phyloP scores from a whole-genome alignment of 2,797 vertebrate genomes.

The Sebastes oblongus region DNA sequence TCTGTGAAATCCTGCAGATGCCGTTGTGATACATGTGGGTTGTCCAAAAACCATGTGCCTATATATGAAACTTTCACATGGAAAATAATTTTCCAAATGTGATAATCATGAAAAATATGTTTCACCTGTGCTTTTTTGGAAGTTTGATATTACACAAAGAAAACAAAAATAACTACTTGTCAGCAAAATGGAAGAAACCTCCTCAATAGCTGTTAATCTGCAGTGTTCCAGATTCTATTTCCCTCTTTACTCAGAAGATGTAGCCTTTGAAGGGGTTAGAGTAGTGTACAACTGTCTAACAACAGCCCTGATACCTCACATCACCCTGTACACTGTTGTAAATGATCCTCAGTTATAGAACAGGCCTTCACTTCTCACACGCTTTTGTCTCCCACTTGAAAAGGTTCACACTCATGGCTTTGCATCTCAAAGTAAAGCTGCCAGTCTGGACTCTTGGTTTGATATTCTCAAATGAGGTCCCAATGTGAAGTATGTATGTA shows the following conservation, averaged over 20 bases:
- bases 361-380: background rate
- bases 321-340: background rate
- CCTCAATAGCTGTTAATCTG: background rate
- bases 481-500: background rate
- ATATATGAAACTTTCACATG: too few relatives aligned
- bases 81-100: too few relatives aligned
- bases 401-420: conserved; percentile 14
- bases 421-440: conserved; percentile 21
- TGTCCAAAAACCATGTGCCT: too few relatives aligned
- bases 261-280: background rate
- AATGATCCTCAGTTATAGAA: conserved; percentile 12
- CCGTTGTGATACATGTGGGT: too few relatives aligned
- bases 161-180: background rate
- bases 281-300: background rate
- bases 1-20: too few relatives aligned
- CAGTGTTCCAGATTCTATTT: background rate
- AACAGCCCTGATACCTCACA: background rate
- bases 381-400: conserved; percentile 25
- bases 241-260: background rate
- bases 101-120: too few relatives aligned
- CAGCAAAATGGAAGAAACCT: too few relatives aligned
- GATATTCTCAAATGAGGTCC: conserved; percentile 17
- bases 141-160: too few relatives aligned
- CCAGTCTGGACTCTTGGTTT: background rate
- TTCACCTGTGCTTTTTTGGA: too few relatives aligned